Conservation (phyloP, 2,797 vertebrate species). For the Urophycis tenuis region DNA sequence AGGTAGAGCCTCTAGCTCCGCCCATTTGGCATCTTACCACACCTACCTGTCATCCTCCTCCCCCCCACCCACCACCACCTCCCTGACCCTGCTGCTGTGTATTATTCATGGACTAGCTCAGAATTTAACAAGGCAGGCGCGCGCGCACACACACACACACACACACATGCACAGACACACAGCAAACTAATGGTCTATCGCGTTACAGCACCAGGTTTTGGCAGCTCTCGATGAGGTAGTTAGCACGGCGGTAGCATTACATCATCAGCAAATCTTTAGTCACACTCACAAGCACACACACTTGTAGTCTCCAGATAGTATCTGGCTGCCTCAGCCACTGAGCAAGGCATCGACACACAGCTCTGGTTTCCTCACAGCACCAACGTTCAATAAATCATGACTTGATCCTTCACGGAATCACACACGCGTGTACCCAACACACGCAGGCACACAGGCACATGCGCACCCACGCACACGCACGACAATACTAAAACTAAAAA, state of each 20-base stretch:
- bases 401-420: background rate
- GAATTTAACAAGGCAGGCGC: slow-evolving; percentile 61
- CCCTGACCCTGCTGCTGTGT: slow-evolving; percentile 42
- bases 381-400: background rate
- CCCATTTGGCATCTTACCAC: background rate
- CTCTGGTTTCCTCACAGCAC: background rate
- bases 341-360: background rate
- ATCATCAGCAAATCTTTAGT: background rate
- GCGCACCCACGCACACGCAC: background rate
- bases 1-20: background rate
- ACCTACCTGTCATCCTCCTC: background rate
- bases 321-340: background rate
- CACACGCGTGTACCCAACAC: background rate
- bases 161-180: background rate
- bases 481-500: background rate
- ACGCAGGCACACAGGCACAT: background rate
- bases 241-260: background rate
- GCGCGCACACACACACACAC: background rate
- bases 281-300: too few species aligned
- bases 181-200: slow-evolving; percentile 52
- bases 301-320: too few species aligned
- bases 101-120: slow-evolving; percentile 69
- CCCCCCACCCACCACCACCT: too few species aligned
- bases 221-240: slow-evolving; percentile 19
- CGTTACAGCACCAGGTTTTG: slow-evolving; percentile 39